phyloP scores from a whole-genome alignment of 2,113 vertebrate genomes.

The Ciconia stormi region DNA sequence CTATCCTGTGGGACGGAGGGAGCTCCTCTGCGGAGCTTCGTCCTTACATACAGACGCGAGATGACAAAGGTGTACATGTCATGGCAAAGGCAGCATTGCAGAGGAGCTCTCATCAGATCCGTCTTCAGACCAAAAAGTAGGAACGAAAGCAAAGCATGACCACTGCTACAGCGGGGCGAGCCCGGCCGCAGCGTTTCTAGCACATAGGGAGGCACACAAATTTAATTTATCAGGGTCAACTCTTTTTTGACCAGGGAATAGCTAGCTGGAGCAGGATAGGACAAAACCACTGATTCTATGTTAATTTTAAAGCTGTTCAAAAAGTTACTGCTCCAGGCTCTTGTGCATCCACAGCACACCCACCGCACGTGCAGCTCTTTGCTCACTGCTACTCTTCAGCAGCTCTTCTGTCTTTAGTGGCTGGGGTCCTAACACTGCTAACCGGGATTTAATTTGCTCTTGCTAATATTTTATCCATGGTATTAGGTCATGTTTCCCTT shows the following conservation, averaged over 20 bases:
- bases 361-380: background rate
- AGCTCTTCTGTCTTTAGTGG: background rate
- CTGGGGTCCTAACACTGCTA: background rate
- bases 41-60: background rate
- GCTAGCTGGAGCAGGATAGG: background rate
- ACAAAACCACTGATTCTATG: fast-evolving
- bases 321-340: background rate
- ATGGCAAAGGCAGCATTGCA: background rate
- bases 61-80: fast-evolving
- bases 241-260: background rate
- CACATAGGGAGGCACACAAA: background rate
- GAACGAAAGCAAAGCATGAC: background rate
- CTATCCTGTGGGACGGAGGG: background rate
- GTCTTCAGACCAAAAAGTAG: fast-evolving
- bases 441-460: constrained; percentile 41
- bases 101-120: background rate
- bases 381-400: constrained; percentile 3
- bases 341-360: background rate
- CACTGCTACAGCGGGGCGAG: background rate
- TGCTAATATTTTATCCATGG: background rate
- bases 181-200: fast-evolving
- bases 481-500: constrained; percentile 29
- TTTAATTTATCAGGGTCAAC: background rate
- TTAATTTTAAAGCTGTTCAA: background rate
- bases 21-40: fast-evolving